These are phyloP conservation scores for Orthosia incerta DNA, from an alignment of 2,888 invertebrate species.

Conservation along the genomic window DNA sequence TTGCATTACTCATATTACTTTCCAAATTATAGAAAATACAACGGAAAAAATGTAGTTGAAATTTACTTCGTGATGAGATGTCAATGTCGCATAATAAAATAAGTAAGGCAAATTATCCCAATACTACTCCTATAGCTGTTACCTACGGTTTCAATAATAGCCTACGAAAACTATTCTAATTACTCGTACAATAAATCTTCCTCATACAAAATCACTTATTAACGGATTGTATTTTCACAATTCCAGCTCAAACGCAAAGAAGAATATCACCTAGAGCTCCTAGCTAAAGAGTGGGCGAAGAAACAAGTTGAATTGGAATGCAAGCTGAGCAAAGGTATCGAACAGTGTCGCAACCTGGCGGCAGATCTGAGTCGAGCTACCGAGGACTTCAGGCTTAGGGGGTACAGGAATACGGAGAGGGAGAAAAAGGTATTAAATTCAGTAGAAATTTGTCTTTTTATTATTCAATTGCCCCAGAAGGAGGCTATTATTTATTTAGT, in stretches of 20 bases:
- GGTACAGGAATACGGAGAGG: constrained; percentile 88
- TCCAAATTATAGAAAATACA: too few species aligned
- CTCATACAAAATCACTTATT: not conserved
- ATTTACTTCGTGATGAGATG: too few species aligned
- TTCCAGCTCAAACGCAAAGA: constrained; percentile 91
- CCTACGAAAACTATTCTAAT: too few species aligned
- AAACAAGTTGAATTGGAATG: constrained; percentile 90
- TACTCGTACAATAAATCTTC: too few species aligned
- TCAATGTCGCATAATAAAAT: too few species aligned
- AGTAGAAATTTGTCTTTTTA: too few species aligned
- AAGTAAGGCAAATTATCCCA: too few species aligned
- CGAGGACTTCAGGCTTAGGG: constrained; percentile 89
- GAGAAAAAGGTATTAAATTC: constrained; percentile 83
- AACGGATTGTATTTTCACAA: not conserved
- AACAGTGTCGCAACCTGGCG: constrained; percentile 92
- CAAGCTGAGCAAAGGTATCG: constrained; percentile 90
- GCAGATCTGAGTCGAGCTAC: constrained; percentile 91
- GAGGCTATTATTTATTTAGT: too few species aligned
- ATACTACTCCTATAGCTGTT: too few species aligned
- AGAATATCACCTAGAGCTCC: constrained; percentile 87
- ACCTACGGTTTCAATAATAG: too few species aligned
- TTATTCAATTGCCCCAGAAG: too few species aligned
- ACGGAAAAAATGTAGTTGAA: not conserved
- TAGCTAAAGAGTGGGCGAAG: constrained; percentile 91
- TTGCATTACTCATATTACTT: too few species aligned